These are phyloP conservation scores for Tenualosa thibaudeaui DNA, from an alignment of 2,797 vertebrate genomes.

Conservation along the genomic window DNA sequence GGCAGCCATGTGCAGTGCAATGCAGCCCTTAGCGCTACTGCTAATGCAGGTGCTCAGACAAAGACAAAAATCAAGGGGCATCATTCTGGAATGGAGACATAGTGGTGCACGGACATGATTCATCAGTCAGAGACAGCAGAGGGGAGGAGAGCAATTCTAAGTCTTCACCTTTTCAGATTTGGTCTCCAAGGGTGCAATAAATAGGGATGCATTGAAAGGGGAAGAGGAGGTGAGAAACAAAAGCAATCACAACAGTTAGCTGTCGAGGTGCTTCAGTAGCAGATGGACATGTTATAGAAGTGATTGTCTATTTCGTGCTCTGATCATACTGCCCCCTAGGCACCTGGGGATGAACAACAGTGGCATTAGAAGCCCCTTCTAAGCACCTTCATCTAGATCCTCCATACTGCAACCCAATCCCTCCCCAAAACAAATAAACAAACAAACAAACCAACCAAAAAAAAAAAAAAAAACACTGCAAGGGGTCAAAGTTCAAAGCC, in stretches of 20 bases:
- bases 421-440: constrained; percentile 10
- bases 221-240: constrained; percentile 48
- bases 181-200: constrained; percentile 67
- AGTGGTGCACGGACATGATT: constrained; percentile 11
- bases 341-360: constrained; percentile 34
- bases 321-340: constrained; percentile 41
- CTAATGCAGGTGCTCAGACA: constrained; percentile 27
- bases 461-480: constrained; percentile 39
- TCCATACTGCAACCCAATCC: neutral
- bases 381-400: neutral
- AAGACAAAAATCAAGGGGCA: constrained; percentile 13
- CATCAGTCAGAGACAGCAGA: neutral
- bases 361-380: neutral
- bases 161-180: constrained; percentile 76
- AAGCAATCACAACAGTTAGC: constrained; percentile 55
- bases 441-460: constrained; percentile 13
- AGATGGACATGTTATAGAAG: neutral
- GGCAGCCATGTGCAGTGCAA: constrained; percentile 28
- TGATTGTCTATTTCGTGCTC: neutral
- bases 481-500: constrained; percentile 50
- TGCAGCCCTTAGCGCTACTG: neutral
- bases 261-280: neutral
- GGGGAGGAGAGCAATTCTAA: neutral
- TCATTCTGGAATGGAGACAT: constrained; percentile 38
- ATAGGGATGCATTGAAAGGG: constrained; percentile 48